Evolutionary conservation across 92 coral and sea anemone genomes (phyloP), one percentile per base, ranked within the genome.

Genomic region (Micromussa lordhowensis): DNA sequence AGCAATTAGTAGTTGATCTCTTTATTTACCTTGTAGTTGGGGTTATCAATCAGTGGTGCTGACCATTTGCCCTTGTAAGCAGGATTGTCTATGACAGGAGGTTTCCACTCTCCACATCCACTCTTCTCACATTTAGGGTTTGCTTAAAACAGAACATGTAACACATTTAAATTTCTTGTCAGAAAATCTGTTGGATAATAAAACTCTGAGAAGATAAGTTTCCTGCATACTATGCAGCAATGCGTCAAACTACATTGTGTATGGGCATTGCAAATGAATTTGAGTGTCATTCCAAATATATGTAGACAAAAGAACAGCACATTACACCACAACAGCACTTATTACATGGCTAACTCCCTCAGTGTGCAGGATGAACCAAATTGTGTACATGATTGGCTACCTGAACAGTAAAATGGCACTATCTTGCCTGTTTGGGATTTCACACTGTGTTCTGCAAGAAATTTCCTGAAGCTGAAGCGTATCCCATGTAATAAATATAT

Each of bases 81-180:
- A 16, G 99, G 99, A 88, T 98, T 98, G 72, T 98, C 99, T 75
- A 90, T 91, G 53, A 86, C 58, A 49, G 96, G 98, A 35, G 98
- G 91, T 88, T 96, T 94, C 99, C 99, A 98, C 79, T 98, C 96
- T 58, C 99, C 99, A 87, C 99, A 98, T 13, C 98, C 98, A 87
- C 82, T 87, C 86, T 93, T 94, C 82, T 98, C 99, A 87, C 99
- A 98, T 89, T 96, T 98, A 26, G 99, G 98, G 85, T 98, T 98
- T 66, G 94, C 98, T 95, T 76, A 2, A 31, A 0, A 34, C 16
- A 69, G 28, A 35, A 26, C 38, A 17, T 55, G 49, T 14, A 57
- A 32, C 6, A 55, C 3, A 19, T 70, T 71, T 82, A 0, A 48
- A 49, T 3, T 8, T 59, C 11, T 29, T 40, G 13, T 31, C 4